Conservation (phyloP, 2,888 invertebrate genomes). For the Mactromeris polynyma region DNA sequence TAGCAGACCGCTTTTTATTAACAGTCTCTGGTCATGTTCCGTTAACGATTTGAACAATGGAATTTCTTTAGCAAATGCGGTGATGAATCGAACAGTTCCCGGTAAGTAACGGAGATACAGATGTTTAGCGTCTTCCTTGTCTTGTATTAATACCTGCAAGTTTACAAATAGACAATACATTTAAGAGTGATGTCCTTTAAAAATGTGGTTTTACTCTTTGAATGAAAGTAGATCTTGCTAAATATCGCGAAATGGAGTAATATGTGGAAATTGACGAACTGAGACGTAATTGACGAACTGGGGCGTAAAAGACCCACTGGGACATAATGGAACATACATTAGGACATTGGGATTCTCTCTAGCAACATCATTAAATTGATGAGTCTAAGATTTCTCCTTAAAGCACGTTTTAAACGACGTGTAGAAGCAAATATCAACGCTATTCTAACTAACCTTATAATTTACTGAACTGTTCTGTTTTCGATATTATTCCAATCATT, state of each 20-base stretch:
- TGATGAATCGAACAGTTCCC: constrained; percentile 79
- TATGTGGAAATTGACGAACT: no score
- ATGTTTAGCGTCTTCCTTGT: constrained; percentile 67
- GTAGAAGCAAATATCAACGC: no score
- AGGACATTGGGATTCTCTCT: neutral
- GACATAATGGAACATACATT: neutral
- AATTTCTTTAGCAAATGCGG: constrained; percentile 81
- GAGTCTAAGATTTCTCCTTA: neutral
- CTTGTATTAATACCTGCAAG: constrained; percentile 46
- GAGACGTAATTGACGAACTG: no score
- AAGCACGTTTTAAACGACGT: neutral
- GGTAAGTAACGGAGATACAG: constrained; percentile 81
- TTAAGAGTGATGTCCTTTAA: no score
- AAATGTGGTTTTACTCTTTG: no score
- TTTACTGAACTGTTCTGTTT: no score
- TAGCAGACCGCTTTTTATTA: constrained; percentile 80
- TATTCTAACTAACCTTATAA: no score
- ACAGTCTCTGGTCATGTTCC: constrained; percentile 78
- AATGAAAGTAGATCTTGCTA: no score
- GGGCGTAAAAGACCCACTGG: neutral
- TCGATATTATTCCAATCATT: no score
- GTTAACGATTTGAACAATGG: constrained; percentile 80
- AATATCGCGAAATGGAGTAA: no score
- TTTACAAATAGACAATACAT: no score
- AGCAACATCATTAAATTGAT: neutral